Percentiles rank a stretch among this genome's conserved stretches.
phyloP scores from a whole-genome alignment of 2,113 vertebrate species.

The Pachycephala philippinensis region DNA sequence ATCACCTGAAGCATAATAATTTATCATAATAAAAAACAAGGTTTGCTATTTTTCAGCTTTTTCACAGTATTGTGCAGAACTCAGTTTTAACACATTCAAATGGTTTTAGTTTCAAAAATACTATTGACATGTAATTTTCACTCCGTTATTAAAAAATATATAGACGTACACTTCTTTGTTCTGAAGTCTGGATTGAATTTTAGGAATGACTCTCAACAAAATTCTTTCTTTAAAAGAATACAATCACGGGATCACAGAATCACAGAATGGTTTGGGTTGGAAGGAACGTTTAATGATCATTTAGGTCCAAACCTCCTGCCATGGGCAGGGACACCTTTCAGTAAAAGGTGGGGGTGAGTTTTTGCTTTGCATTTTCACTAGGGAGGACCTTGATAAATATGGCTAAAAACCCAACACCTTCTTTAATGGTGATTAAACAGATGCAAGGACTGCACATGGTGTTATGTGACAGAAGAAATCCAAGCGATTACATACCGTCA shows the following conservation, averaged over 20 bases:
- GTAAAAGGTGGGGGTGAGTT: background rate
- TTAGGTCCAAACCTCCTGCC: background rate
- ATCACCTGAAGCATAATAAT: background rate
- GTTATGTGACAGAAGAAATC: background rate
- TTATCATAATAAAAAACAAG: background rate
- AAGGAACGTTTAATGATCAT: background rate
- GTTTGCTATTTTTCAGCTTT: background rate
- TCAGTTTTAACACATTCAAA: background rate
- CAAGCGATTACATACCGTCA: background rate
- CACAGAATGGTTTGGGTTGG: background rate
- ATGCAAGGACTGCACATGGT: background rate
- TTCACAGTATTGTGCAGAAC: background rate
- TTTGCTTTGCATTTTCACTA: background rate
- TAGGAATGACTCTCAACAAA: background rate
- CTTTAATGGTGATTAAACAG: background rate
- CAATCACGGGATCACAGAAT: background rate
- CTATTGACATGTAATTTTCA: fast-evolving
- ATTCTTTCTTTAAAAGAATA: background rate
- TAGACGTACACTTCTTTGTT: background rate
- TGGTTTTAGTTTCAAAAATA: background rate
- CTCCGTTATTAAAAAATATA: background rate
- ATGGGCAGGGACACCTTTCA: background rate
- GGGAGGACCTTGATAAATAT: background rate
- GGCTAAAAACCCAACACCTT: background rate
- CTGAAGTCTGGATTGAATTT: background rate